Base-by-base conservation (phyloP, 2,888 invertebrate species). In the Rotaria sp. region DNA sequence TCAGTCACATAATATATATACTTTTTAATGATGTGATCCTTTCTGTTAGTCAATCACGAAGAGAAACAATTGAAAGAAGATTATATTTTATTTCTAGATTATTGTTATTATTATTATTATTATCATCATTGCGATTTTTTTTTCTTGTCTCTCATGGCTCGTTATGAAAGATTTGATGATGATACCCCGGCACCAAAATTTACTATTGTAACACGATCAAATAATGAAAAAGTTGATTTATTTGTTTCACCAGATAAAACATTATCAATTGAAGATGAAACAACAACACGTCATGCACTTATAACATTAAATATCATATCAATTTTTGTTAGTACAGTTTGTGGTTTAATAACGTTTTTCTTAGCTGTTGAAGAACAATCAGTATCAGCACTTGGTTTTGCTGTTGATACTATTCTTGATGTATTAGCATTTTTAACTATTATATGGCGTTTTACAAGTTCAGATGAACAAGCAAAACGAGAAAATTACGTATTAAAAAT, bases 391-490 rank as follows among this genome's bases (percentile, higher is more conserved):
- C 80, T 80, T 45, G 80, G 80, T n/a, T 80, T 80, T 80, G 80
- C 80, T 45, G 45, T 80, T 26, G 80, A 80, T 80, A 80, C 80
- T 26, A 80, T 80, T n/a, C 80, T 80, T 45, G 80, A 80, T 80
- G 80, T 80, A 21, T n/a, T 80, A 80, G 41, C 80, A 80, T 80
- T 80, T 45, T 3, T 18, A 11, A 15, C n/a, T 45, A n/a, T 80
- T n/a, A 80, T 80, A 41, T 80, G 80, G 80, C 80, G 80, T 80
- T 80, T 80, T 80, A 80, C 45, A n/a, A 80, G 80, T 45, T 26
- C 80, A 45, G 11, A 45, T 26, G 45, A 80, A 45, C 41, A 80
- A 45, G 11, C 1, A 15, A 80, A 45, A 80, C 80, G 80, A 13
- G 80, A 80, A 80, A 45, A n/a, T 4, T 80, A 80, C 45, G 80